These are phyloP conservation scores for Dryocosmus kuriphilus DNA, from an alignment of 2,888 invertebrate genomes.

Conservation along the genomic window DNA sequence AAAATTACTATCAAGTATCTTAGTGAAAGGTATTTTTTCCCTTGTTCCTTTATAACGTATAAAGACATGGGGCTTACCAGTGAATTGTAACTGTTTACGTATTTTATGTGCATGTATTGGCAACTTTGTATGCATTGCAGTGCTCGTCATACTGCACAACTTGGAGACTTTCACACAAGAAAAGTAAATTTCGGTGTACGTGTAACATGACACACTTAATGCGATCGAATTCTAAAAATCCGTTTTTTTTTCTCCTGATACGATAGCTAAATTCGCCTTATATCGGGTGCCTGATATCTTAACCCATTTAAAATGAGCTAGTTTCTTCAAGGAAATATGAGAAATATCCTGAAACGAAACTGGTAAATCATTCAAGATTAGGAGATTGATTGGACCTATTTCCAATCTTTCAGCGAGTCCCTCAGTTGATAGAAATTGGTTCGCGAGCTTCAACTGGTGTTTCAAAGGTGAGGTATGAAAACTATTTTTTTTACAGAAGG, in stretches of 20 bases:
- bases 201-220: not conserved
- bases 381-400: not conserved
- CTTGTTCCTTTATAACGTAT: too few species aligned
- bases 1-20: too few species aligned
- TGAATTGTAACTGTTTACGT: too few species aligned
- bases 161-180: too few species aligned
- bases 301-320: not conserved
- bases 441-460: slow-evolving; percentile 1
- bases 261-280: not conserved
- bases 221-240: not conserved
- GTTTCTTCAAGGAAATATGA: not conserved
- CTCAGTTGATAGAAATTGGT: not conserved
- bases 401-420: slow-evolving; percentile 4
- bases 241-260: not conserved
- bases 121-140: too few species aligned
- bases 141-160: too few species aligned
- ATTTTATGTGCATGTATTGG: too few species aligned
- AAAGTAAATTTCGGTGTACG: not conserved
- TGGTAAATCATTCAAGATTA: not conserved
- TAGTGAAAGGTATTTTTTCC: too few species aligned
- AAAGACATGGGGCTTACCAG: too few species aligned
- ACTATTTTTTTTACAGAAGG: slow-evolving; percentile 28
- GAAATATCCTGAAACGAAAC: not conserved
- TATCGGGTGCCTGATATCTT: not conserved
- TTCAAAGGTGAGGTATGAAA: not conserved